phyloP scores from a whole-genome alignment of 1,140 invertebrate species.

The Scaptodrosophila lebanonensis region DNA sequence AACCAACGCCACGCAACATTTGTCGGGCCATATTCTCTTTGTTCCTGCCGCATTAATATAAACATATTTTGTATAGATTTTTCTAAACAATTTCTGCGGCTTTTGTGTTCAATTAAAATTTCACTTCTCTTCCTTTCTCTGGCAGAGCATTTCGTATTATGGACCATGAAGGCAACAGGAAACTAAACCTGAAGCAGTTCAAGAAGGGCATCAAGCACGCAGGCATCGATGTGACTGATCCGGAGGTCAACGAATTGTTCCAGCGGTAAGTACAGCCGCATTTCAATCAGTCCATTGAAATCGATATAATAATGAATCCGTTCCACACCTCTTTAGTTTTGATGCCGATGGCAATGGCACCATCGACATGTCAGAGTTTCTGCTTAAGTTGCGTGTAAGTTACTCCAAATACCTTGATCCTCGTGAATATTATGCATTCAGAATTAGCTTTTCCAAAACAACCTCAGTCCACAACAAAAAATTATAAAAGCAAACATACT shows the following conservation, averaged over 20 bases:
- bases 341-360: constrained; percentile 89
- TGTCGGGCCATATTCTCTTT: background rate
- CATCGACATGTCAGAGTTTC: constrained; percentile 92
- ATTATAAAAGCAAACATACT: no score
- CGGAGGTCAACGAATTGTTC: constrained; percentile 83
- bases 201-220: constrained; percentile 86
- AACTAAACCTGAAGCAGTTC: constrained; percentile 90
- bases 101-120: background rate
- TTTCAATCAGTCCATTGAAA: background rate
- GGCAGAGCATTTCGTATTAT: constrained; percentile 90
- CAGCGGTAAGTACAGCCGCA: constrained; percentile 22
- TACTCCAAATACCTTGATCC: no score
- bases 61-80: constrained; percentile 43
- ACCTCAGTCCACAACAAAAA: no score
- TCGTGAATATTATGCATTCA: no score
- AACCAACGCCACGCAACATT: background rate
- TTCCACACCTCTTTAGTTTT: constrained; percentile 79
- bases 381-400: constrained; percentile 89
- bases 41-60: constrained; percentile 29
- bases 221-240: constrained; percentile 83
- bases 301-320: background rate
- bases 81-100: constrained; percentile 7
- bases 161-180: constrained; percentile 93
- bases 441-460: no score
- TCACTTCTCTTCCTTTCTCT: constrained; percentile 8